Percentiles rank a stretch among this genome's conserved stretches.
phyloP scores from a whole-genome alignment of 2,888 invertebrate genomes.

The Dendrolimus pini region DNA sequence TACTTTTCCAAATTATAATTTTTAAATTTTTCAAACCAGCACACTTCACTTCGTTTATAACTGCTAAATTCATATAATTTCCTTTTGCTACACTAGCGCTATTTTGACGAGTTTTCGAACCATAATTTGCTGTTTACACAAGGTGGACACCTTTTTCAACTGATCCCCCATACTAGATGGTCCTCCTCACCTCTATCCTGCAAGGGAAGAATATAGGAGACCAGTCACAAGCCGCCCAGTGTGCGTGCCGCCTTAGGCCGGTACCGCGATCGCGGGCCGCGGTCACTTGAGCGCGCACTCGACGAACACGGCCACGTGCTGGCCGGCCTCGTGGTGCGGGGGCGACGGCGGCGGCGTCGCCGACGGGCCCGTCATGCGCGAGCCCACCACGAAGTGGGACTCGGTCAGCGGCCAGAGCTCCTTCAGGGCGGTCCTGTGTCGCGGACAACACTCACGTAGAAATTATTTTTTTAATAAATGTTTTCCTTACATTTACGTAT shows the following conservation, averaged over 20 bases:
- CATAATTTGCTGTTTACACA: too few species aligned
- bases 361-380: constrained; percentile 18
- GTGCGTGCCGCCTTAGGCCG: neutral
- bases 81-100: too few species aligned
- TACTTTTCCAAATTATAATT: too few species aligned
- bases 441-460: neutral
- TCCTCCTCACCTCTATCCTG: too few species aligned
- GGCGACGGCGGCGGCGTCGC: constrained; percentile 14
- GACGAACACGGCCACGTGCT: constrained; percentile 43
- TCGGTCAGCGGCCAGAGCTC: constrained; percentile 77
- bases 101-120: too few species aligned
- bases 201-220: too few species aligned
- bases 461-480: neutral
- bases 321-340: constrained; percentile 13
- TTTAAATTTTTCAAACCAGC: too few species aligned
- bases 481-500: too few species aligned
- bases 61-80: too few species aligned
- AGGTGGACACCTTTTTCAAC: too few species aligned
- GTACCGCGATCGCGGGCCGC: neutral
- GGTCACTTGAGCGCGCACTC: constrained; percentile 72
- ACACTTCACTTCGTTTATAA: too few species aligned
- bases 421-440: constrained; percentile 72
- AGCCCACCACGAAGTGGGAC: constrained; percentile 53
- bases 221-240: neutral
- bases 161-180: too few species aligned